Evolutionary conservation across 1,140 invertebrate genomes (phyloP), one percentile per base, ranked within the genome.

Genomic region (Ctenoplectra terminalis): DNA sequence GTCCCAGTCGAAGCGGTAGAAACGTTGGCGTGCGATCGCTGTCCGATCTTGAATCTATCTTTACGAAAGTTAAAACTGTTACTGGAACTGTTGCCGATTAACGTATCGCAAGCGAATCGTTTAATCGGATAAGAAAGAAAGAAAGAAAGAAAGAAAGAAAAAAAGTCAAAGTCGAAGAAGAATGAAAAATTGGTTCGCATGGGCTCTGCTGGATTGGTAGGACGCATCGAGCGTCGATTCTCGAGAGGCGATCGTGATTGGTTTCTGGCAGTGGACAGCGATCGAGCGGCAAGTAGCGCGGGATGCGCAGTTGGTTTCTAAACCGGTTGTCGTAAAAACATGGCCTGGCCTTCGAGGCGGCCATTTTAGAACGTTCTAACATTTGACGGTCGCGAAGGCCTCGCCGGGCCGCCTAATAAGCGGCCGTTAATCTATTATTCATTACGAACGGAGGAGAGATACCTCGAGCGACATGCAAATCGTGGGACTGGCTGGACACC

Each of bases 291-390:
- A 40, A 58, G 82, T 48, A 73, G 73, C 26, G 77, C 81, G 81
- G 80, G 89, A 90, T 88, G 88, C 87, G 88, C 87, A 78, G 74
- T 86, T 71, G 84, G 85, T 90, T 91, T 91, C 90, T 91, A 91
- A 92, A 92, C 91, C 92, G 91, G 91, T 92, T 90, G 91, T 90
- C 85, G 89, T 91, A 91, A 91, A 92, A 92, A 92, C 84, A 79
- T 78, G 87, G 87, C 81, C 89, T 91, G 89, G 92, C 91, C 91
- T 92, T 92, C 90, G 86, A 85, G 83, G 85, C 92, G 81, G 91
- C 92, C 92, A 93, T 93, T 93, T 93, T 92, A 91, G 91, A 92
- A 91, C 84, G 90, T 92, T 92, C 90, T 87, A 92, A 93, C 90
- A 91, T 92, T 92, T 91, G 91, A 92, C 90, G 91, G 88, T 92